Evolutionary conservation across 1,140 invertebrate species (phyloP), one percentile per base, ranked within the genome.

Genomic region (Hirudo medicinalis): DNA sequence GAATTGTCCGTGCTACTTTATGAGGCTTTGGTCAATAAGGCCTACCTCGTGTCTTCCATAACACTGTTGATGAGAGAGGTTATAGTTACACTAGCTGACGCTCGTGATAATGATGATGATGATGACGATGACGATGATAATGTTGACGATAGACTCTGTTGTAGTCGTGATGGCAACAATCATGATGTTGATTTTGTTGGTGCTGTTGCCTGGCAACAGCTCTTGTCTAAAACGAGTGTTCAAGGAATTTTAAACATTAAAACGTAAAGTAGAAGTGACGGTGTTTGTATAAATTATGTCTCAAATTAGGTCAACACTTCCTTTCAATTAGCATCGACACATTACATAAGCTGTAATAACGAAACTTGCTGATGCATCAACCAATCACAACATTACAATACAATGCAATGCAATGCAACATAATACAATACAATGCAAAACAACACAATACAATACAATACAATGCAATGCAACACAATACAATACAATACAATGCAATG

Each of bases 111-210:
- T 63, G 57, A 63, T 32, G 57, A n/a, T 22, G 19, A n/a, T 63
- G 57, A n/a, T 63, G 6, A 63, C 19, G 29, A 63, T n/a, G 57
- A 57, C 54, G 54, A 9, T 57, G 54, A 57, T 57, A 25, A 57
- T 9, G 9, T n/a, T 57, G 54, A 57, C 25, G 54, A 57, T 9
- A 20, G 2, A 9, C 20, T n/a, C 9, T 57, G 54, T 5, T 3
- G 2, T n/a, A 57, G 25, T 57, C 25, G 25, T 25, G 25, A 57
- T 9, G 20, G 20, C 9, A 57, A 57, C 20, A 25, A n/a, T 57
- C 25, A 57, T 20, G 54, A 57, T 57, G 54, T 57, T 63, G 57
- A 63, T 63, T 13, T 25, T 63, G 57, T 25, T 63, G 57, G 19
- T 22, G 57, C 8, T 63, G 57, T 25, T 63, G 57, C 29, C 20